These are phyloP conservation scores for Ciconia maguari DNA, from an alignment of 2,113 vertebrate species.

Conservation along the genomic window DNA sequence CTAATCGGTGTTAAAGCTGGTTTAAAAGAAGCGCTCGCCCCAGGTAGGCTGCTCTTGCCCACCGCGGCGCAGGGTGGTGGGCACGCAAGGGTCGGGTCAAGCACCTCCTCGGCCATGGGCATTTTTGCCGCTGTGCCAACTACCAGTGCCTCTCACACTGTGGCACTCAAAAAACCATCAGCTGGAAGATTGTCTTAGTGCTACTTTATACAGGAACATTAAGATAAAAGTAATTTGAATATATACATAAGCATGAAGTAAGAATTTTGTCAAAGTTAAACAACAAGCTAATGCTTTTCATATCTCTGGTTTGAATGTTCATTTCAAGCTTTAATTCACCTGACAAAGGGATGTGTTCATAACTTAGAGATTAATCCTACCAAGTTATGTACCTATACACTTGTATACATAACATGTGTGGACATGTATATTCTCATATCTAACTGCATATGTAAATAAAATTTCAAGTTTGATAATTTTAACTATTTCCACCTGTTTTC, in stretches of 20 bases:
- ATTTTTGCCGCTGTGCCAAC: fast-evolving
- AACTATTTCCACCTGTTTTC: neutral
- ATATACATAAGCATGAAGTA: neutral
- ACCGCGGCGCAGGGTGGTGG: fast-evolving
- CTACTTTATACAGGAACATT: neutral
- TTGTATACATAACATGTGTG: fast-evolving
- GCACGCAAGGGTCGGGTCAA: fast-evolving
- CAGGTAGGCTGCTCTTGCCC: neutral
- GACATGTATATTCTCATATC: fast-evolving
- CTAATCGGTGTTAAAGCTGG: neutral
- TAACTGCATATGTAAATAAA: fast-evolving
- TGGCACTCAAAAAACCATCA: neutral
- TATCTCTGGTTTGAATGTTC: neutral
- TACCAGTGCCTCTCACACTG: neutral
- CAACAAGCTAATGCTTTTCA: fast-evolving
- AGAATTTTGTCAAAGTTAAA: neutral
- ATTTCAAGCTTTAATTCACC: neutral
- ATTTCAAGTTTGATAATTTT: neutral
- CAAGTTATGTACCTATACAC: fast-evolving
- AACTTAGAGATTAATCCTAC: fast-evolving
- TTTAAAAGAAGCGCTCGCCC: neutral
- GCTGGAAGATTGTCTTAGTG: neutral
- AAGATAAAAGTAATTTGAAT: neutral
- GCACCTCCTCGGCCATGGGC: fast-evolving
- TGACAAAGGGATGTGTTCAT: too few relatives aligned